Evolutionary conservation across 2,888 invertebrate species (phyloP), one percentile per base, ranked within the genome.

Genomic region (Galerucella calmariensis): DNA sequence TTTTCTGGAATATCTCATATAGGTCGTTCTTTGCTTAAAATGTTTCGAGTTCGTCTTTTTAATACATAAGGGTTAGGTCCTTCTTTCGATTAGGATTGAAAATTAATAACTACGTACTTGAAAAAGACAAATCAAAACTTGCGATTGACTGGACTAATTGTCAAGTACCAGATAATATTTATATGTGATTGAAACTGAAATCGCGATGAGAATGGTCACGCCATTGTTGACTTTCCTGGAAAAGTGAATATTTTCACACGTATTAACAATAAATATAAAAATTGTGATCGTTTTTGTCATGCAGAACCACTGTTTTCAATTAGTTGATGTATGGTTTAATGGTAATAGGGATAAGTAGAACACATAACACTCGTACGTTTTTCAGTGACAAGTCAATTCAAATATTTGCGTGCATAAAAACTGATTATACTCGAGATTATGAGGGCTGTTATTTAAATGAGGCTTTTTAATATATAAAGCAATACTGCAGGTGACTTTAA

Each of bases 231-330:
- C 62, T 69, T 62, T 35, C 44, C 8, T 41, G 35, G 12, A 48
- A 59, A 56, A 61, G 35, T 44, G 59, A 69, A 61, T 61, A 69
- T 69, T 69, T 69, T 69, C 24, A 69, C 69, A 69, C 61, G 46
- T 69, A 48, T 62, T 62, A 69, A 27, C 5, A 44, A 56, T 68
- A 48, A 16, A 24, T 66, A 53, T 16, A 16, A 53, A 53, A 53
- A 53, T 16, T 8, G 9, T 53, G 16, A 9, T 48, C 9, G 9
- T 16, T 53, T 16, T 53, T 16, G 53, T 53, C 16, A 16, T 53
- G 16, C 16, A 53, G 53, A 53, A 16, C 16, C n/a, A 53, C n/a
- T 53, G 16, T 16, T 53, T 53, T n/a, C 8, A 53, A 53, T 53
- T 53, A 53, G 16, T 53, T 53, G 53, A 53, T 53, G n/a, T 16